phyloP scores from a whole-genome alignment of 2,888 invertebrate species.

The Pyralis farinalis region DNA sequence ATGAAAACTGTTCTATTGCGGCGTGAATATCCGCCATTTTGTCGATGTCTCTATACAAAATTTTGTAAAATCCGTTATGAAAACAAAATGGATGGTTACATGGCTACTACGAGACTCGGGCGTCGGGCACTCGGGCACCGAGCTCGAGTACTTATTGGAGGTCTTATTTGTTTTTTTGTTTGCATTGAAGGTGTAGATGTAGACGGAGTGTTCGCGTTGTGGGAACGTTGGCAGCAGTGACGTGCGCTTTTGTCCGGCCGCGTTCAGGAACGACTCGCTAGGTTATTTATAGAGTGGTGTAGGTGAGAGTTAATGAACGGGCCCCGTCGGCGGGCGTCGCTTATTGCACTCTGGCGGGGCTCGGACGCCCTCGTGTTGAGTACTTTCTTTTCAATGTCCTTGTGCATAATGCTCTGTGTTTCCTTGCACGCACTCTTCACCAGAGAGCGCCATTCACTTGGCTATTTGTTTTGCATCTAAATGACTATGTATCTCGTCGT shows the following conservation, averaged over 20 bases:
- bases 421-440: constrained; percentile 63
- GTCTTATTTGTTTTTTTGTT: constrained; percentile 53
- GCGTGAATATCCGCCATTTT: constrained; percentile 54
- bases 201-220: constrained; percentile 26
- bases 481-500: constrained; percentile 50
- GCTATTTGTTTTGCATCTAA: constrained; percentile 73
- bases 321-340: constrained; percentile 63
- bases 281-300: constrained; percentile 51
- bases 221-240: constrained; percentile 38
- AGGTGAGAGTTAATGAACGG: constrained; percentile 72
- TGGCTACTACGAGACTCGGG: constrained; percentile 36
- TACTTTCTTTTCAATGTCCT: constrained; percentile 75
- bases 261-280: constrained; percentile 40
- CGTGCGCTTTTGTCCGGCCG: constrained; percentile 39
- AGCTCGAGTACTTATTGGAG: constrained; percentile 38
- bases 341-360: constrained; percentile 69
- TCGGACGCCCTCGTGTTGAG: constrained; percentile 73
- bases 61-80: constrained; percentile 49
- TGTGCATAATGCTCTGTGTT: constrained; percentile 73
- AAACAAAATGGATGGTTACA: constrained; percentile 46
- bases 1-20: constrained; percentile 30
- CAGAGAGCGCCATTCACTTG: constrained; percentile 63
- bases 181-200: constrained; percentile 32
- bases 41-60: constrained; percentile 34
- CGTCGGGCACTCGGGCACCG: constrained; percentile 29